Conservation (phyloP, 1,140 invertebrate species). For the Geopemphigus sp. region DNA sequence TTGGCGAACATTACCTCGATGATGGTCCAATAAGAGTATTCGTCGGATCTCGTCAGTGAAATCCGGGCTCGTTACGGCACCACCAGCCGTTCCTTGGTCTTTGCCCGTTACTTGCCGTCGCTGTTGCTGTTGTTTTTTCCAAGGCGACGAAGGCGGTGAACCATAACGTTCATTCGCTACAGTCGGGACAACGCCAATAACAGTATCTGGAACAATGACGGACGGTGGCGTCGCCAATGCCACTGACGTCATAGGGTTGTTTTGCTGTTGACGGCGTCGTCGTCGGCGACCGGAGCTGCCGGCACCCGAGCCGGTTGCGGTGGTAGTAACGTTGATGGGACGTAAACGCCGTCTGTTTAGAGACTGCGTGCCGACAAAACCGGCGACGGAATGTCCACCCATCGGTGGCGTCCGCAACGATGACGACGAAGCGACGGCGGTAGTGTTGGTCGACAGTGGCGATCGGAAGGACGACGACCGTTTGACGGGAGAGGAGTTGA, state of each 20-base stretch:
- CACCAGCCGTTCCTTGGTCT: neutral
- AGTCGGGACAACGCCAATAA: neutral
- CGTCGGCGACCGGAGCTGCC: neutral
- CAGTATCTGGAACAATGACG: neutral
- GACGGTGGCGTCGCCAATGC: neutral
- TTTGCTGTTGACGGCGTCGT: neutral
- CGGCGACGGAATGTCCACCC: neutral
- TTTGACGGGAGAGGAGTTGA: neutral
- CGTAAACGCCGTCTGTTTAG: neutral
- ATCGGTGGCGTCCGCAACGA: neutral
- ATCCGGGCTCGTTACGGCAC: neutral
- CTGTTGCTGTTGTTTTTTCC: neutral
- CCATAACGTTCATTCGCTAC: neutral
- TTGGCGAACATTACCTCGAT: slow-evolving; percentile 9
- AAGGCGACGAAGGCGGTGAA: neutral
- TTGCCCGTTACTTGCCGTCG: neutral
- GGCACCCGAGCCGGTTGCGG: neutral
- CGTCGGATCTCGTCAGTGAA: slow-evolving; percentile 10
- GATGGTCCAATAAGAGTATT: slow-evolving; percentile 18
- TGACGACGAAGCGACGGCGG: neutral
- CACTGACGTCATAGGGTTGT: neutral
- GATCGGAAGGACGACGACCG: slow-evolving; percentile 9
- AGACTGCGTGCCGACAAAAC: neutral
- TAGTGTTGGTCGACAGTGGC: neutral
- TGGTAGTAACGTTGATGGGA: neutral